phyloP scores from a whole-genome alignment of 2,113 vertebrate genomes.

The Pseudolaguvia tuberculata region DNA sequence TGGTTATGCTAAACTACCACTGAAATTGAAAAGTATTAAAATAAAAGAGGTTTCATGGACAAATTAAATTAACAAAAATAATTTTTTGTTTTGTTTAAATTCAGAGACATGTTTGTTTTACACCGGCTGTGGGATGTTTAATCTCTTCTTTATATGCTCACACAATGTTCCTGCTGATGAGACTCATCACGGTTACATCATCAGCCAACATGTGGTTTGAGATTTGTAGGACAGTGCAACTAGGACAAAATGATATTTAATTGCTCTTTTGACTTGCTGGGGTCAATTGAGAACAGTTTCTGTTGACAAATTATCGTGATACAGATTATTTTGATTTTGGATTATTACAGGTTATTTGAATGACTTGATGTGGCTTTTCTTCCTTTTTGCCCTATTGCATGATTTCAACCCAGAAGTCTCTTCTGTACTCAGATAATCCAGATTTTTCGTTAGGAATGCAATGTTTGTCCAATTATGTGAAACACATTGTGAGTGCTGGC shows the following conservation, averaged over 20 bases:
- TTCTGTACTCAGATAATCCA: conserved; percentile 6
- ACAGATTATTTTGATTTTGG: conserved; percentile 17
- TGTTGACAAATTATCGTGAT: conserved; percentile 19
- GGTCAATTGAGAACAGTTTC: neutral
- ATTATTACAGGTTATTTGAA: conserved; percentile 28
- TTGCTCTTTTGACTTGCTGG: no score
- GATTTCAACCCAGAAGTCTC: neutral
- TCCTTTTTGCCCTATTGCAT: conserved; percentile 12
- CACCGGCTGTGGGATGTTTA: no score
- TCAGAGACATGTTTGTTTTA: no score
- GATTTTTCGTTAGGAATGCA: conserved; percentile 16
- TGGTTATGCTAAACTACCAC: neutral
- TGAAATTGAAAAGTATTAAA: neutral
- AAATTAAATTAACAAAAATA: no score
- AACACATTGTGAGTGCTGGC: conserved; percentile 26
- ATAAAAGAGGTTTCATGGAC: no score
- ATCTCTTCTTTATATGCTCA: no score
- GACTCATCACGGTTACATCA: no score
- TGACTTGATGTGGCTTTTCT: neutral
- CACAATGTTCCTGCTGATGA: no score
- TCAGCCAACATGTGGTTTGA: no score
- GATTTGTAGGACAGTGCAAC: no score
- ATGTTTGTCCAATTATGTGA: conserved; percentile 32
- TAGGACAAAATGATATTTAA: no score
- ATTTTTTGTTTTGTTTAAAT: no score